Base-by-base conservation (phyloP, 2,113 vertebrate genomes). In the Ranitomeya imitator region DNA sequence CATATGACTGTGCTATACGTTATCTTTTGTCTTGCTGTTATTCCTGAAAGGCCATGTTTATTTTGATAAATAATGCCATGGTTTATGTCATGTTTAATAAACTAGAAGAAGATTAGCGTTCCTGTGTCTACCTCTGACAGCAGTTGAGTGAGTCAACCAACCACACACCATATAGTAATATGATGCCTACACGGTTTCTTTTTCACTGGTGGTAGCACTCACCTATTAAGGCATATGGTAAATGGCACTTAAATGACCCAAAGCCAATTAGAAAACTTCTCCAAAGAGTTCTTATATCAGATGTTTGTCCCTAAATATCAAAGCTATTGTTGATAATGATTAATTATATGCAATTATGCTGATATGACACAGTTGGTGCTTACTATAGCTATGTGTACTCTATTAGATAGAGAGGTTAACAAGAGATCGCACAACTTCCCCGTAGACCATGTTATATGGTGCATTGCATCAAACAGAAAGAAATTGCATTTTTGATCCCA, bases 401-500 rank as follows among this genome's bases (percentile, higher is more conserved):
- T 15, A 15, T n/a, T 54, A 71, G 21, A 71, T 71, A 69, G 14
- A 84, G 82, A 84, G 82, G 82, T 84, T 87, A 86, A 86, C 60
- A 86, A 74, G 45, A 65, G 87, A 83, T 78, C 71, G 23, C 45
- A 83, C 79, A 83, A 61, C 71, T 85, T 89, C 87, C 87, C 81
- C 45, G 23, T 85, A 57, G 82, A 85, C 73, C 55, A 65, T 89
- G 60, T 63, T 84, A 65, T 89, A 89, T 79, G 87, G 87, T 89
- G 74, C 87, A 84, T 77, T 67, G 87, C 81, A 85, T 89, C 45
- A 84, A 88, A 74, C 23, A 79, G 74, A 54, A 89, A 31, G 52
- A 89, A 77, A 85, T 79, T 78, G 87, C 87, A 79, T 79, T 79
- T 89, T 74, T 85, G 81, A 85, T 89, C 87, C 83, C 45, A 85